Base-by-base conservation (phyloP, 1,140 invertebrate species). In the Trinorchestia longiramus region DNA sequence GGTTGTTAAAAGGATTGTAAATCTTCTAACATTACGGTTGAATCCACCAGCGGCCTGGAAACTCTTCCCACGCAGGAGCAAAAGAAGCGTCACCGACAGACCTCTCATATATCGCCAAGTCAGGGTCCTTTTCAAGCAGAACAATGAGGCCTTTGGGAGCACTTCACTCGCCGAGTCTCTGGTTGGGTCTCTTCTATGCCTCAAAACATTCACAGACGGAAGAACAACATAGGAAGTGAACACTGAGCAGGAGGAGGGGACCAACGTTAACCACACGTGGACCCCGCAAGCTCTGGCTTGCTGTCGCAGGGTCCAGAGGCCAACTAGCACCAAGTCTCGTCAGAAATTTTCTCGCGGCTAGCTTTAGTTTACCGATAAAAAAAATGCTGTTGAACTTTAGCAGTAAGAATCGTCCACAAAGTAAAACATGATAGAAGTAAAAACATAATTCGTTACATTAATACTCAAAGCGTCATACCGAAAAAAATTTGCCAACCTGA, bases 171-270 rank as follows among this genome's bases (percentile, higher is more conserved):
- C 88, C 11, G 88, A 42, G n/a, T n/a, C 40, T 36, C 8, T 36
- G 36, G 41, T 36, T 87, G 36, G 41, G 36, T 90, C n/a, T 41
- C 88, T 90, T 42, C 36, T 90, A 41, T 77, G 62, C 28, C 62
- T 77, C 62, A 42, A 42, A 90, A 90, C 88, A 90, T 42, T 90
- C 41, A 41, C 88, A 90, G 88, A 43, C 6, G 88, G 88, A 43
- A 90, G 88, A 90, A 90, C 88, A 42, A 90, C 88, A 90, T 41
- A 90, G 88, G 88, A 90, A 90, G 88, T 90, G 62, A 11, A 36
- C 15, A 36, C 62, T 28, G 62, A 36, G 62, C 15, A 28, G 28
- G 15, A 36, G 47, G 62, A 36, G 8, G 62, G 36, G 62, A 36
- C 11, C 62, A 28, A 77, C 62, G 8, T 77, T 28, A 11, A 77